Percentiles rank a stretch among this genome's conserved stretches.
phyloP scores from a whole-genome alignment of 2,113 vertebrate species.

The Lontra canadensis region DNA sequence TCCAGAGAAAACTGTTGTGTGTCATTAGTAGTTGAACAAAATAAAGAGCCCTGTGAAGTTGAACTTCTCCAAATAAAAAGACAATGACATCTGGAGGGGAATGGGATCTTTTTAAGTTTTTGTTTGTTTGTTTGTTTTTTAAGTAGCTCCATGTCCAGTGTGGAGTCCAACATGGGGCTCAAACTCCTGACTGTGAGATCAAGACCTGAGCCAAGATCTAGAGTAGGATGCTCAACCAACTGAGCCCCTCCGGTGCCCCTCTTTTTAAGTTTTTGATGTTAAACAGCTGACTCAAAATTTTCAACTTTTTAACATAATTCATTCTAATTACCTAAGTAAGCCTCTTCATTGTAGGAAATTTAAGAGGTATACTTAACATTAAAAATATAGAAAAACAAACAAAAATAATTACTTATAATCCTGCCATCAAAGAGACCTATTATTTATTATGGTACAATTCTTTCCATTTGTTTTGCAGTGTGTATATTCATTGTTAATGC shows the following conservation, averaged over 20 bases:
- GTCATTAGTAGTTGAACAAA: slow-evolving; percentile 52
- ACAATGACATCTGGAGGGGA: slow-evolving; percentile 40
- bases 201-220: not conserved
- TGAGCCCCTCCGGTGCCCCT: not conserved
- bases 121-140: not conserved
- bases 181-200: not conserved
- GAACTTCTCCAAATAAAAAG: slow-evolving; percentile 46
- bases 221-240: not conserved
- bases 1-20: slow-evolving; percentile 55
- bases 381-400: slow-evolving; percentile 35
- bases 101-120: not conserved
- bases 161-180: not conserved
- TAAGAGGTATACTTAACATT: not conserved
- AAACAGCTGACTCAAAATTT: slow-evolving; percentile 43
- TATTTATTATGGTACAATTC: slow-evolving; percentile 17
- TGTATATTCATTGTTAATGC: slow-evolving; percentile 1
- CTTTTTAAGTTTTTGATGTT: slow-evolving; percentile 4
- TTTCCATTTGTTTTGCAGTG: slow-evolving; percentile 15
- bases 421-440: not conserved
- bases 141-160: not conserved
- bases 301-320: slow-evolving; percentile 44
- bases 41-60: slow-evolving; percentile 27
- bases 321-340: slow-evolving; percentile 38
- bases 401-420: slow-evolving; percentile 19
- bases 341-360: slow-evolving; percentile 12